Evolutionary conservation across 2,113 vertebrate genomes (phyloP).

Genomic region (Ochotona princeps): DNA sequence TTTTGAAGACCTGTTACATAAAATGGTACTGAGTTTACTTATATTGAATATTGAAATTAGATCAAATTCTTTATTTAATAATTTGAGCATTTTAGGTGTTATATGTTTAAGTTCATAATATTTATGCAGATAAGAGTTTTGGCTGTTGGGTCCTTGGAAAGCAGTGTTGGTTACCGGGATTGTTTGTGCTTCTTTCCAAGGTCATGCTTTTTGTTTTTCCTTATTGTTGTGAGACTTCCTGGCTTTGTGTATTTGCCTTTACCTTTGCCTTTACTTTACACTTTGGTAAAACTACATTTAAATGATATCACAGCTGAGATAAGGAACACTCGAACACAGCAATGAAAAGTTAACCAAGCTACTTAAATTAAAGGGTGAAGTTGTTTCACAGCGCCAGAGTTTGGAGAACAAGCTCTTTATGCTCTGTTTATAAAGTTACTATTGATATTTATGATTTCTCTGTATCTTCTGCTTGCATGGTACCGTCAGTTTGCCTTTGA

Average conservation of each 20-base stretch:
- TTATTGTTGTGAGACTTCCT: slow-evolving; percentile 38
- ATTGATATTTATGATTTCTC: slow-evolving; percentile 61
- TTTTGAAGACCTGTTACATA: no score
- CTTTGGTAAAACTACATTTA: slow-evolving; percentile 39
- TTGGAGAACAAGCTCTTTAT: slow-evolving; percentile 45
- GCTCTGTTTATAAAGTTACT: slow-evolving; percentile 63
- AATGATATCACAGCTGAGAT: not conserved
- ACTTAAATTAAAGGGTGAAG: not conserved
- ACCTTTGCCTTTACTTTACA: slow-evolving; percentile 35
- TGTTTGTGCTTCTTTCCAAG: slow-evolving; percentile 53
- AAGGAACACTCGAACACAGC: not conserved
- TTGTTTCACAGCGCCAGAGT: slow-evolving; percentile 11
- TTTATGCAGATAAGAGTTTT: slow-evolving; percentile 57
- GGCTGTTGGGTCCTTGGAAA: slow-evolving; percentile 20
- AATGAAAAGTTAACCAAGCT: not conserved
- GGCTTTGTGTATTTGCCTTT: slow-evolving; percentile 33
- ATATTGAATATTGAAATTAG: slow-evolving; percentile 22
- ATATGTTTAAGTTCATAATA: not conserved
- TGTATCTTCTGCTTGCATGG: slow-evolving; percentile 38
- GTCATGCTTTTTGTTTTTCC: not conserved
- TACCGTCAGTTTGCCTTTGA: slow-evolving; percentile 56
- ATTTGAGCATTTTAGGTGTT: slow-evolving; percentile 2
- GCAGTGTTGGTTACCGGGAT: slow-evolving; percentile 33
- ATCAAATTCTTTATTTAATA: slow-evolving; percentile 43
- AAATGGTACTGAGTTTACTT: not conserved